Percentiles rank a stretch among this genome's conserved stretches.
These are phyloP conservation scores for Teleopsis dalmanni DNA, from an alignment of 1,140 invertebrate species.

Conservation along the genomic window DNA sequence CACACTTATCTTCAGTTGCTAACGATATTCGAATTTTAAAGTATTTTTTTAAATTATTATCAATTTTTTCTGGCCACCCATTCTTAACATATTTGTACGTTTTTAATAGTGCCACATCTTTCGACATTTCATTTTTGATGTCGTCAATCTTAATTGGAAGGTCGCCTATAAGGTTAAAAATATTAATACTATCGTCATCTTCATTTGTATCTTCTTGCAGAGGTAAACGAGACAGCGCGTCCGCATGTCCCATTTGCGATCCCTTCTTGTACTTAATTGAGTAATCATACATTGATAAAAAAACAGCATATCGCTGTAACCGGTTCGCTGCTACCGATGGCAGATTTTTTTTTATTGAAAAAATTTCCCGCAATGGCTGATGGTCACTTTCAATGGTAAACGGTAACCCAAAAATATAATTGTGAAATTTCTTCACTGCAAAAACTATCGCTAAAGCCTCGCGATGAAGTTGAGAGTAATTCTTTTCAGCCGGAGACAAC, in stretches of 20 bases:
- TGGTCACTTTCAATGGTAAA: constrained; percentile 5
- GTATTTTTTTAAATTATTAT: background rate
- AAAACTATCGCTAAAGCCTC: constrained; percentile 46
- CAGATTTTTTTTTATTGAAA: constrained; percentile 15
- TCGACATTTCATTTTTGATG: background rate
- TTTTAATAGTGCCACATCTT: background rate
- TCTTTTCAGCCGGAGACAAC: constrained; percentile 14
- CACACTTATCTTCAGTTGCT: background rate
- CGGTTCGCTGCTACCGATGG: constrained; percentile 9
- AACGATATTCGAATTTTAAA: background rate
- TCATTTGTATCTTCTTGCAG: background rate
- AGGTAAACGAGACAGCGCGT: constrained; percentile 19
- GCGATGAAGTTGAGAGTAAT: constrained; percentile 42
- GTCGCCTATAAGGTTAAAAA: background rate
- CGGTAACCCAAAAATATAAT: constrained; percentile 37
- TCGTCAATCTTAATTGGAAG: background rate
- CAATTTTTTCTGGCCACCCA: background rate
- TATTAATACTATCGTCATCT: background rate
- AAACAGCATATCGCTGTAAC: background rate
- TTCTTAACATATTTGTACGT: background rate
- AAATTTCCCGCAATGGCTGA: constrained; percentile 5
- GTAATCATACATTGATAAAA: constrained; percentile 10
- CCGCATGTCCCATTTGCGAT: constrained; percentile 15
- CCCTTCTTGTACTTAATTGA: constrained; percentile 15
- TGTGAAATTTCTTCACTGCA: constrained; percentile 46